These are phyloP conservation scores for Malurus splendens DNA, from an alignment of 2,797 vertebrate species.

Conservation along the genomic window DNA sequence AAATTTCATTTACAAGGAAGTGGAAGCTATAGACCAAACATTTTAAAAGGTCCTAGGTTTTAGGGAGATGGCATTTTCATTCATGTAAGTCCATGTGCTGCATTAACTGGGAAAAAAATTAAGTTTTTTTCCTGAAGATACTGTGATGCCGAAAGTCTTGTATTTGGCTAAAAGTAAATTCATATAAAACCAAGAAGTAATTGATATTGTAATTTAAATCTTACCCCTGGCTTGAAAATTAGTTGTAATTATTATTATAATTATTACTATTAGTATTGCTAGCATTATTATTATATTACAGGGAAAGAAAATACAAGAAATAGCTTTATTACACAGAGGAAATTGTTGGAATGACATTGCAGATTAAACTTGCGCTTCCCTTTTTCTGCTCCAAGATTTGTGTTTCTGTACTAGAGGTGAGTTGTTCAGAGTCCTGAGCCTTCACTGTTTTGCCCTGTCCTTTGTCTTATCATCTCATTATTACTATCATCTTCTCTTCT, in stretches of 20 bases:
- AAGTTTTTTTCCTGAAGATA: neutral
- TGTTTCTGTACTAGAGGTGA: neutral
- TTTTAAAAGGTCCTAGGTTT: neutral
- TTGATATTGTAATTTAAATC: neutral
- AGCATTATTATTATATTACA: neutral
- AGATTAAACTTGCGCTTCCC: neutral
- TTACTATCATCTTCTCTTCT: neutral
- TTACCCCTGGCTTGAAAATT: neutral
- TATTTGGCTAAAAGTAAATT: neutral
- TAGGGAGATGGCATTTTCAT: neutral
- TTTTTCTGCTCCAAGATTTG: neutral
- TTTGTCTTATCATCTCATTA: neutral
- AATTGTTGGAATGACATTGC: neutral
- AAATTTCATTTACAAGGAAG: neutral
- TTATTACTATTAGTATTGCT: neutral
- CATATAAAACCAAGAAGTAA: neutral
- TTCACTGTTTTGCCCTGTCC: neutral
- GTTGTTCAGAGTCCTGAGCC: neutral
- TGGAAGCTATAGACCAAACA: fast-evolving
- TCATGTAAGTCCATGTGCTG: neutral
- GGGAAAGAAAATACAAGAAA: neutral
- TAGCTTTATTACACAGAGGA: neutral
- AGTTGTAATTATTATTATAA: neutral
- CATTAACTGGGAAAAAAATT: neutral
- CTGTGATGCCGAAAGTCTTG: neutral